Evolutionary conservation across 2,797 vertebrate species (phyloP).

Genomic region (Nannoperca australis): DNA sequence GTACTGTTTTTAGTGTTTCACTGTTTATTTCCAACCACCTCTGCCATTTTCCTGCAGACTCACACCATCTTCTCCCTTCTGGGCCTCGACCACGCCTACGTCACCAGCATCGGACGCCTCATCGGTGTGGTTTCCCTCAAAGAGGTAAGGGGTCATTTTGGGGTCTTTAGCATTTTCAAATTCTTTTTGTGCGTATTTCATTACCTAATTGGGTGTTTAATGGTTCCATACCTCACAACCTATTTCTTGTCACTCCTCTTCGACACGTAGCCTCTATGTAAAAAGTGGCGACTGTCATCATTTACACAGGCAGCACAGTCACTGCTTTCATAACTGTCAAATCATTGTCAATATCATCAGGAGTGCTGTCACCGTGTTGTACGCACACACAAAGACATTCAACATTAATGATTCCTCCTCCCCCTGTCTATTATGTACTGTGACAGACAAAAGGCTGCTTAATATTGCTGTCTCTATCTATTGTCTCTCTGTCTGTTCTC

Average conservation of each 20-base stretch:
- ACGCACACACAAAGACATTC: slow-evolving; percentile 25
- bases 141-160: slow-evolving; percentile 86
- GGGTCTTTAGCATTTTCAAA: not conserved
- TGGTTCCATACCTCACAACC: not conserved
- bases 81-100: slow-evolving; percentile 95
- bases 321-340: slow-evolving; percentile 53
- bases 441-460: slow-evolving; percentile 64
- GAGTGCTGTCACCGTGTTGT: slow-evolving; percentile 31
- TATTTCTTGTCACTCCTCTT: not conserved
- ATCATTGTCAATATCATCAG: slow-evolving; percentile 39
- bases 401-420: slow-evolving; percentile 41
- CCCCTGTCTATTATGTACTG: slow-evolving; percentile 47
- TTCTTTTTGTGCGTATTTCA: not conserved
- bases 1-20: not conserved
- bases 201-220: not conserved
- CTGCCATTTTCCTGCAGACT: slow-evolving; percentile 81
- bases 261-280: not conserved
- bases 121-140: slow-evolving; percentile 96
- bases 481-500: slow-evolving; percentile 61
- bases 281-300: slow-evolving; percentile 27
- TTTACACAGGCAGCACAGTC: slow-evolving; percentile 20
- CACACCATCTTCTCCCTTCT: slow-evolving; percentile 96
- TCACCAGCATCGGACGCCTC: slow-evolving; percentile 95
- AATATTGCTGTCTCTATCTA: slow-evolving; percentile 62
- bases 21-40: not conserved